Evolutionary conservation across 2,797 vertebrate species (phyloP).

Genomic region (Siniperca scherzeri): DNA sequence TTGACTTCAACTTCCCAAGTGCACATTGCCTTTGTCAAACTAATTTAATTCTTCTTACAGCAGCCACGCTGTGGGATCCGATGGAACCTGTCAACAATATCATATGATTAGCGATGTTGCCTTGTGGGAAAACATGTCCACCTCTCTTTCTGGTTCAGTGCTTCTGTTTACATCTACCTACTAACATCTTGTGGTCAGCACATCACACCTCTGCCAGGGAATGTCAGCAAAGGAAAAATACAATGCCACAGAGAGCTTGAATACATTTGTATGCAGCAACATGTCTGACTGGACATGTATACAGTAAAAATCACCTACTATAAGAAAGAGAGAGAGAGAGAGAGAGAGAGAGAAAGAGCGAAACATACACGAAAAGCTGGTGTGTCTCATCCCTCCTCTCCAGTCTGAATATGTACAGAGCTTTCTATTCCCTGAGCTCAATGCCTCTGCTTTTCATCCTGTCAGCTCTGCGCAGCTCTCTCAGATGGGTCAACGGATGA

Average conservation of each 20-base stretch:
- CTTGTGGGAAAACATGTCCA: conserved; percentile 47
- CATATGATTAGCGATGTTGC: conserved; percentile 52
- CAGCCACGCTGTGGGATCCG: conserved; percentile 18
- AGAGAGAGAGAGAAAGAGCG: neutral
- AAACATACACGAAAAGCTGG: conserved; percentile 41
- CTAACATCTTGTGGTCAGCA: conserved; percentile 48
- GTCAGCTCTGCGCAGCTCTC: conserved; percentile 65
- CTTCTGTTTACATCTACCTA: conserved; percentile 56
- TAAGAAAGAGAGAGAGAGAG: neutral
- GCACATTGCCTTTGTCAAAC: conserved; percentile 11
- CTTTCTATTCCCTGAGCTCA: conserved; percentile 62
- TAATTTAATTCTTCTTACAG: neutral
- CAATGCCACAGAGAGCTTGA: conserved; percentile 28
- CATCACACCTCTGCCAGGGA: conserved; percentile 49
- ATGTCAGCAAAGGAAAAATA: conserved; percentile 39
- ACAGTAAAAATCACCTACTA: conserved; percentile 26
- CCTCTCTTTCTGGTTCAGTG: conserved; percentile 48
- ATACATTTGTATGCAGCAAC: conserved; percentile 46
- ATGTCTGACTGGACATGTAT: conserved; percentile 26
- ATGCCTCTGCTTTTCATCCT: conserved; percentile 71
- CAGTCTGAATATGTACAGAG: conserved; percentile 60
- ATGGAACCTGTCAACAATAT: conserved; percentile 23
- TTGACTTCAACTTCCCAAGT: conserved; percentile 3
- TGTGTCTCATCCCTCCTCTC: conserved; percentile 52
- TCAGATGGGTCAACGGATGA: conserved; percentile 66